Conservation (phyloP, 2,113 vertebrate species). For the Pogona vitticeps region DNA sequence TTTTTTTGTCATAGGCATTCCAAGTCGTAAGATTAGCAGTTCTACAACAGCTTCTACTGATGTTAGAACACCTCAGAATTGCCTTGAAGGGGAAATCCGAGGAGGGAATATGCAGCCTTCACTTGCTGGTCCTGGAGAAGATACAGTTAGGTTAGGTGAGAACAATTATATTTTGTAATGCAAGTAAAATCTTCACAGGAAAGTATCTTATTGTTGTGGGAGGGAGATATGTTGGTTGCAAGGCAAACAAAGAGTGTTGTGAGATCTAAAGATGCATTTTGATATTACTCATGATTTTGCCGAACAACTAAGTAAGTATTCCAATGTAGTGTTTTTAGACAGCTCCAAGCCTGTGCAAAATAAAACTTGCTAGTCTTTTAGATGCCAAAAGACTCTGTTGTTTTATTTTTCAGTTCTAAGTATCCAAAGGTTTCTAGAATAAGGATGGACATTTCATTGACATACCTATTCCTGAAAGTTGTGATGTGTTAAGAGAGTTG, state of each 20-base stretch:
- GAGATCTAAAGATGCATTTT: too few relatives aligned
- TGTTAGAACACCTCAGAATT: constrained; percentile 73
- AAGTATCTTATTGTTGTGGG: neutral
- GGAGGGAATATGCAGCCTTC: constrained; percentile 76
- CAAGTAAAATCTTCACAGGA: neutral
- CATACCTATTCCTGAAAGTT: neutral
- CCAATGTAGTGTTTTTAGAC: too few relatives aligned
- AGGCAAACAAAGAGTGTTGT: too few relatives aligned
- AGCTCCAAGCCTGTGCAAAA: too few relatives aligned
- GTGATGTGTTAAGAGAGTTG: neutral
- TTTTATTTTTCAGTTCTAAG: neutral
- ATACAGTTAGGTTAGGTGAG: constrained; percentile 83
- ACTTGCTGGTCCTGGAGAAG: constrained; percentile 78
- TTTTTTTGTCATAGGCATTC: constrained; percentile 78
- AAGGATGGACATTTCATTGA: neutral
- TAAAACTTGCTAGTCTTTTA: too few relatives aligned
- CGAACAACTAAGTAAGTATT: too few relatives aligned
- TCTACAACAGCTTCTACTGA: constrained; percentile 72
- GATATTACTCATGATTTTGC: too few relatives aligned
- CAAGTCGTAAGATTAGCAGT: constrained; percentile 81
- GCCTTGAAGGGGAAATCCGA: constrained; percentile 79
- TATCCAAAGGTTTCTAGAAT: neutral
- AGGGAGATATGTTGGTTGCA: too few relatives aligned
- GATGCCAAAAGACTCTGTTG: neutral
- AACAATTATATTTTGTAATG: neutral